A percentile compares a stretch with the other conserved stretches of the same genome.
phyloP scores from a whole-genome alignment of 2,888 invertebrate species.

The Hofmannophila pseudospretella region DNA sequence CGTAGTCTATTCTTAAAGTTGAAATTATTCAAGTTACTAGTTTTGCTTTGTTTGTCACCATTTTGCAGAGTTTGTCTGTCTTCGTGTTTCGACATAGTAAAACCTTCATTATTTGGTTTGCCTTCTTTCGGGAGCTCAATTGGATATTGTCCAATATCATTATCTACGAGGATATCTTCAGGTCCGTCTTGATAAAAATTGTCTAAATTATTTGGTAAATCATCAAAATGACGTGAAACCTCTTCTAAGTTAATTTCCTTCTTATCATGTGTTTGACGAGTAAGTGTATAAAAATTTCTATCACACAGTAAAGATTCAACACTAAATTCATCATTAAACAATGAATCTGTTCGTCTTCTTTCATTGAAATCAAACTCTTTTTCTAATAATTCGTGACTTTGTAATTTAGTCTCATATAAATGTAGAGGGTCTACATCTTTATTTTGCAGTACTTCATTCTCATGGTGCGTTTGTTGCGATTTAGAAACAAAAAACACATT shows the following conservation, averaged over 20 bases:
- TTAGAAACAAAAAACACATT: slow-evolving; percentile 28
- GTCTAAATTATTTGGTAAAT: background rate
- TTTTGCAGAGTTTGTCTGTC: background rate
- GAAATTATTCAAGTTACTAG: slow-evolving; percentile 31
- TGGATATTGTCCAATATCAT: background rate
- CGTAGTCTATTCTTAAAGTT: slow-evolving; percentile 57
- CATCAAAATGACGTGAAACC: slow-evolving; percentile 27
- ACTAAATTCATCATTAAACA: slow-evolving; percentile 5
- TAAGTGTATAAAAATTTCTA: slow-evolving; percentile 4
- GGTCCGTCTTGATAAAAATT: background rate
- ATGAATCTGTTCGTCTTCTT: slow-evolving; percentile 2
- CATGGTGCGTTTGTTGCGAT: slow-evolving; percentile 13
- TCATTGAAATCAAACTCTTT: slow-evolving; percentile 8
- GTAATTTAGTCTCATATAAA: slow-evolving; percentile 34
- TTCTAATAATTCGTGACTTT: slow-evolving; percentile 14
- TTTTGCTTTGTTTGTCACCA: slow-evolving; percentile 2
- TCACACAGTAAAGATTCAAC: slow-evolving; percentile 3
- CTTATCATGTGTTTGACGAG: background rate
- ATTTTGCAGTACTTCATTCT: slow-evolving; percentile 5
- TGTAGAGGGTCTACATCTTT: slow-evolving; percentile 28
- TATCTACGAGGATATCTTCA: no score
- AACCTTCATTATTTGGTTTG: no score
- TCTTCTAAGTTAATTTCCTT: slow-evolving; percentile 3
- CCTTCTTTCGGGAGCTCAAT: background rate
- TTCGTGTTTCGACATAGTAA: background rate